Evolutionary conservation across 2,888 invertebrate genomes (phyloP).

Genomic region (Heliconius hortense): DNA sequence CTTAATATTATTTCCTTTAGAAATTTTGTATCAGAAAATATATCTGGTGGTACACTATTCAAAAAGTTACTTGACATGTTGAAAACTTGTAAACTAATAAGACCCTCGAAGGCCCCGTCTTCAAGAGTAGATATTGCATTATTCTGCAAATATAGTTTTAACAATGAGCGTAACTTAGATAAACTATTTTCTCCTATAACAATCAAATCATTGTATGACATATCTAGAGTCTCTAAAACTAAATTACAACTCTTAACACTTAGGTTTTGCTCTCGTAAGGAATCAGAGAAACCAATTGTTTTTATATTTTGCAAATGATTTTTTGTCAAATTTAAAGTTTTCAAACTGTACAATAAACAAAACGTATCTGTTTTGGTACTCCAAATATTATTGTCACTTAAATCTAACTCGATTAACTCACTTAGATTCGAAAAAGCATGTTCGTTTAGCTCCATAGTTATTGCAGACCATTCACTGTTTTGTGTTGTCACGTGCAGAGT

Average conservation of each 20-base stretch:
- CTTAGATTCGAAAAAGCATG: constrained; percentile 86
- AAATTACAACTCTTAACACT: constrained; percentile 85
- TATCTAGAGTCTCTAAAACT: constrained; percentile 86
- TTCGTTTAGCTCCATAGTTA: constrained; percentile 87
- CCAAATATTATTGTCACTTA: constrained; percentile 90
- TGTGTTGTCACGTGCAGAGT: constrained; percentile 87
- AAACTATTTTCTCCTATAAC: constrained; percentile 86
- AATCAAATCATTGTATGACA: constrained; percentile 88
- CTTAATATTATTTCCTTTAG: constrained; percentile 86
- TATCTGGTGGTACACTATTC: constrained; percentile 87
- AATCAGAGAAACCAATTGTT: constrained; percentile 88
- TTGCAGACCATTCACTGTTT: constrained; percentile 90
- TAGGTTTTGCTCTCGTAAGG: constrained; percentile 81
- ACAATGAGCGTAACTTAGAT: constrained; percentile 85
- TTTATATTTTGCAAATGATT: constrained; percentile 90
- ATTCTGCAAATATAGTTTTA: constrained; percentile 86
- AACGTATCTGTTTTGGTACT: constrained; percentile 86
- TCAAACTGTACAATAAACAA: constrained; percentile 86
- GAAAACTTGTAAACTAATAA: constrained; percentile 85
- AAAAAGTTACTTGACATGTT: constrained; percentile 91
- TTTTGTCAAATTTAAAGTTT: constrained; percentile 86
- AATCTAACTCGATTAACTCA: constrained; percentile 85
- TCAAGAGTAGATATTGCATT: constrained; percentile 88
- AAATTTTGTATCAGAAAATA: constrained; percentile 86
- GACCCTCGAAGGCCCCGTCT: constrained; percentile 87